Evolutionary conservation across 1,140 invertebrate species (phyloP), one percentile per base, ranked within the genome.

Genomic region (Eupristina koningsbergeri): DNA sequence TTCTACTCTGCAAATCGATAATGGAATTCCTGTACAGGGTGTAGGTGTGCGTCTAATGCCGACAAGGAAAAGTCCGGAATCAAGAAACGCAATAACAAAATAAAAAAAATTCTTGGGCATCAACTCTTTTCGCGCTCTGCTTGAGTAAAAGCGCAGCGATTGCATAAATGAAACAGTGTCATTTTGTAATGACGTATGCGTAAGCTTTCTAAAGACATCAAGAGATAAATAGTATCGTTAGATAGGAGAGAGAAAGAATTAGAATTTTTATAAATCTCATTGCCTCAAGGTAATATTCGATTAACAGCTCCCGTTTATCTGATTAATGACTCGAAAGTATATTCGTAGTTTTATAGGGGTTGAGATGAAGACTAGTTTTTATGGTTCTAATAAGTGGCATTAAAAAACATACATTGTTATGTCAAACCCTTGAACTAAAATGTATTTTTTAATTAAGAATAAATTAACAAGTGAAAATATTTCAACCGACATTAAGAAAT

Each of bases 1-100:
- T 36, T 17, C 17, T n/a, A 36, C 39, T 73, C n/a, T 45, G 7
- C 5, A 73, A 73, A 73, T 73, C 69, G 69, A 73, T 73, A 73
- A 26, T 29, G 41, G 11, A 47, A 73, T 41, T 73, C 9, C 64
- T 67, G 64, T 67, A 29, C 15, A 11, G 36, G 17, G 64, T 36
- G 34, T 67, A 67, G 17, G 64, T 15, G 34, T 39, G 31, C 64
- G 29, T 36, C 31, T 8, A 67, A 67, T 36, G 31, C 8, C 26
- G 41, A 73, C 69, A 71, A 71, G 29, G 11, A 71, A 71, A 26
- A 71, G 19, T 26, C 6, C 17, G 36, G 15, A 71, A 73, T 73
- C 69, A 6, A 31, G 34, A 39, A 15, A 50, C 45, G 41, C n/a
- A 45, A 26, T 50, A 50, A 53, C 22, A 47, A 75, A 75, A 45